These are phyloP conservation scores for Burhinus bistriatus DNA, from an alignment of 2,113 vertebrate genomes.

Conservation along the genomic window DNA sequence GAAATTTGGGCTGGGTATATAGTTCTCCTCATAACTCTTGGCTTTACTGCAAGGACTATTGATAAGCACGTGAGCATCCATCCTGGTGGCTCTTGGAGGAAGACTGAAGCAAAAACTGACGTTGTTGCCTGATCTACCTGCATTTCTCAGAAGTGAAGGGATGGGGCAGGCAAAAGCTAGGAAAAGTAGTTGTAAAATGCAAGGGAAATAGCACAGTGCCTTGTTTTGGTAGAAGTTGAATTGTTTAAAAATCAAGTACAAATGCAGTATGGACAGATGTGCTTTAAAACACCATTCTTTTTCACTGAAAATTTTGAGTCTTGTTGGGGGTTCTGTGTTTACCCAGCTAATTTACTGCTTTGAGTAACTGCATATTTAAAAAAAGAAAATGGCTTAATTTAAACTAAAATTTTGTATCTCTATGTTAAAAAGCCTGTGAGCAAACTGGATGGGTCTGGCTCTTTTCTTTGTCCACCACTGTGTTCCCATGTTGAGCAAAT, in stretches of 20 bases:
- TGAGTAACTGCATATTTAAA: neutral
- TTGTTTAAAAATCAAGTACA: neutral
- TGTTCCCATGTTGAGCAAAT: accelerated
- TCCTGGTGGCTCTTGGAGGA: neutral
- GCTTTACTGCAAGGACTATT: neutral
- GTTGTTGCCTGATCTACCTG: accelerated
- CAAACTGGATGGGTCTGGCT: neutral
- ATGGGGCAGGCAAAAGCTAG: neutral
- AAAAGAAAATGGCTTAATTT: neutral
- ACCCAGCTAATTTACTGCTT: neutral
- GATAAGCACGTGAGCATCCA: neutral
- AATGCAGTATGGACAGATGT: neutral
- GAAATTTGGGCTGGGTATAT: neutral
- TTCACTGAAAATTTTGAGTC: neutral
- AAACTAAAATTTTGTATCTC: neutral
- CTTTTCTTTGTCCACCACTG: neutral
- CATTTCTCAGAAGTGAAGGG: neutral
- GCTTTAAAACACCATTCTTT: neutral
- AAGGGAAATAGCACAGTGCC: neutral
- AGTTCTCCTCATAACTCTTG: neutral
- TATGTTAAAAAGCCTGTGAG: neutral
- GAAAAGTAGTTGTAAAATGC: neutral
- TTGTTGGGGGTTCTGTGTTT: neutral
- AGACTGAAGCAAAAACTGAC: neutral
- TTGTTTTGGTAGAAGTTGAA: neutral